phyloP scores from a whole-genome alignment of 1,140 invertebrate genomes.

The Drosophila aff. region DNA sequence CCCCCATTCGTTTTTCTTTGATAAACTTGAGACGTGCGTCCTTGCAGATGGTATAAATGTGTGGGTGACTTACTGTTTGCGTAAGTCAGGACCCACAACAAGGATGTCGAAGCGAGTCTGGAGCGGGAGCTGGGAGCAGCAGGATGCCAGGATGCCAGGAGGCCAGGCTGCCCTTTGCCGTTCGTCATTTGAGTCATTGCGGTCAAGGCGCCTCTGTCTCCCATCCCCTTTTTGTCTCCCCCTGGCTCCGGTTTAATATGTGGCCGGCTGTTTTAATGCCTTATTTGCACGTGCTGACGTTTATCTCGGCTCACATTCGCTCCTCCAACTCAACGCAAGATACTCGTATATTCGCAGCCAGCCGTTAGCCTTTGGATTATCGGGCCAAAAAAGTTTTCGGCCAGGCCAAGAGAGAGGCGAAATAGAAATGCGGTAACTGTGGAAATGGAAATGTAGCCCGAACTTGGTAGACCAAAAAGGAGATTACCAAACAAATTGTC shows the following conservation, averaged over 20 bases:
- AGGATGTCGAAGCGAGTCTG: conserved; percentile 36
- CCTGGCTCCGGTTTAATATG: conserved; percentile 37
- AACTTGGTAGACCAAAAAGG: conserved; percentile 47
- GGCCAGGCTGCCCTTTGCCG: conserved; percentile 45
- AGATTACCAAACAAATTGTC: conserved; percentile 80
- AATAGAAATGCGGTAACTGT: conserved; percentile 42
- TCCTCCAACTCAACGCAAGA: conserved; percentile 10
- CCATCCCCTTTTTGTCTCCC: background rate
- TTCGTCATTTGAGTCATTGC: conserved; percentile 76
- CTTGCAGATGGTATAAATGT: conserved; percentile 37
- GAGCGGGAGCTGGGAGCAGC: conserved; percentile 4
- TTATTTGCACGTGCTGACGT: conserved; percentile 82
- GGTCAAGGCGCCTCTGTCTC: conserved; percentile 61
- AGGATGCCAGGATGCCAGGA: conserved; percentile 22
- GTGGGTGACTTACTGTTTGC: conserved; percentile 61
- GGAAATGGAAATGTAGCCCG: conserved; percentile 46
- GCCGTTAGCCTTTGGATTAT: conserved; percentile 59
- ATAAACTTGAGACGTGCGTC: conserved; percentile 81
- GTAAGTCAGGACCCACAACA: conserved; percentile 71
- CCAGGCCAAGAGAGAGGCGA: conserved; percentile 50
- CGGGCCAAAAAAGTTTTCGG: conserved; percentile 59
- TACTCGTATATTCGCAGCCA: conserved; percentile 24
- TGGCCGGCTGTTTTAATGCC: conserved; percentile 68
- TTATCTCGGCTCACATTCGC: conserved; percentile 33
- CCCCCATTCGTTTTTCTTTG: conserved; percentile 63